Evolutionary conservation across 2,888 invertebrate genomes (phyloP).

Genomic region (Colletes collaris): DNA sequence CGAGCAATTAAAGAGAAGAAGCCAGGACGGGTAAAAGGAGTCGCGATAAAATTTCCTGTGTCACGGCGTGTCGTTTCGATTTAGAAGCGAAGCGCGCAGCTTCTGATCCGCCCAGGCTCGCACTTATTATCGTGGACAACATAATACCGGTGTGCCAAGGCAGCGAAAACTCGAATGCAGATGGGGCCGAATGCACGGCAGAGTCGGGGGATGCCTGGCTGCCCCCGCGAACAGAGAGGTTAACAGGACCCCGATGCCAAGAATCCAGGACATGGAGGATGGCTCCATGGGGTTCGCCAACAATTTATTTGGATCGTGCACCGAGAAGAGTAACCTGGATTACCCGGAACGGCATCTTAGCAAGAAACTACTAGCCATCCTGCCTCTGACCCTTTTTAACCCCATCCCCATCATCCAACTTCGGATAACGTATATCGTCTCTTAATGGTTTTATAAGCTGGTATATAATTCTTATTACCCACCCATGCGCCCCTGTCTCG

Average conservation of each 20-base stretch:
- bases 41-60: slow-evolving; percentile 33
- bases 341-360: slow-evolving; percentile 42
- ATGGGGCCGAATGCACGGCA: not conserved
- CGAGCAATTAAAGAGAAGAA: slow-evolving; percentile 13
- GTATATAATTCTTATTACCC: slow-evolving; percentile 61
- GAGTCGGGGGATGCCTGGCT: not conserved
- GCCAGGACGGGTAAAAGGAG: slow-evolving; percentile 12
- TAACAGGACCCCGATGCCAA: slow-evolving; percentile 45
- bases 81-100: slow-evolving; percentile 18
- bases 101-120: slow-evolving; percentile 34
- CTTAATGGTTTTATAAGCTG: slow-evolving; percentile 59
- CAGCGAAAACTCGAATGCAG: slow-evolving; percentile 27
- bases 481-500: not conserved
- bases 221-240: slow-evolving; percentile 3
- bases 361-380: slow-evolving; percentile 27
- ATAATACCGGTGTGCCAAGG: slow-evolving; percentile 42
- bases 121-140: slow-evolving; percentile 49
- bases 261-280: slow-evolving; percentile 44
- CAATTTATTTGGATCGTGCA: slow-evolving; percentile 61
- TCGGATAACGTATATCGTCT: slow-evolving; percentile 25
- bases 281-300: slow-evolving; percentile 34
- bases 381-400: not conserved
- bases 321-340: slow-evolving; percentile 44
- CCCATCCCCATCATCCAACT: not conserved
- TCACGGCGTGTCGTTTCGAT: slow-evolving; percentile 2